Base-by-base conservation (phyloP, 2,888 invertebrate species). In the Synergus umbraculus region DNA sequence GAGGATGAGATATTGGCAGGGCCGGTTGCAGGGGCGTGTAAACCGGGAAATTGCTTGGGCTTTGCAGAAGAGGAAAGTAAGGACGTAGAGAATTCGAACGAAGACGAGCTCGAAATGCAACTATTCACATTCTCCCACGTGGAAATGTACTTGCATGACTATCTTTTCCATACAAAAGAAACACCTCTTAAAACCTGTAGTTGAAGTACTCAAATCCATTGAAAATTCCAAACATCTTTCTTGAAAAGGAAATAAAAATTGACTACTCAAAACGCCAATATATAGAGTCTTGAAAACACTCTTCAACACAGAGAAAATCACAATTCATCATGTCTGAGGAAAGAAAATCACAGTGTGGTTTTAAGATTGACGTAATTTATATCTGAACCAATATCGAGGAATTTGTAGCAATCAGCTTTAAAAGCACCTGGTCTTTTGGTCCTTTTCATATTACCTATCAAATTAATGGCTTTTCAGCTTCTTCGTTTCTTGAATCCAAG, bases 1-100 rank as follows among this genome's bases (percentile, higher is more conserved):
- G 84, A 84, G 84, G 87, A 88, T 90, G 88, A 89, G 87, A 89
- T 88, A 90, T 89, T 88, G 89, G 87, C 73, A 54, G 73, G 73
- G 73, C 29, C 69, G 69, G 49, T 69, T 69, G 69, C 46, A 49
- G 69, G 49, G 69, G 69, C 69, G 73, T 73, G 73, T 73, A 73
- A 73, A 73, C 29, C 37, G 41, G 37, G 54, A 73, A 73, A 73
- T 73, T 73, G 73, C 73, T 54, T 37, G 29, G 49, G 54, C 73
- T 37, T 22, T 22, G 3, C 13, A 44, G 22, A 67, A 22, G 8
- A 22, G 22, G 1, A 8, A 8, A 18, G 22, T 46, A 46, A 67
- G 69, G 49, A 49, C 49, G 69, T 69, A 29, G 69, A 29, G 49
- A 69, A 69, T 69, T 69, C 46, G n/a, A 73, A 73, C 10, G 73